Evolutionary conservation across 2,797 vertebrate genomes (phyloP), one percentile per base, ranked within the genome.

Genomic region (Chelon auratus): DNA sequence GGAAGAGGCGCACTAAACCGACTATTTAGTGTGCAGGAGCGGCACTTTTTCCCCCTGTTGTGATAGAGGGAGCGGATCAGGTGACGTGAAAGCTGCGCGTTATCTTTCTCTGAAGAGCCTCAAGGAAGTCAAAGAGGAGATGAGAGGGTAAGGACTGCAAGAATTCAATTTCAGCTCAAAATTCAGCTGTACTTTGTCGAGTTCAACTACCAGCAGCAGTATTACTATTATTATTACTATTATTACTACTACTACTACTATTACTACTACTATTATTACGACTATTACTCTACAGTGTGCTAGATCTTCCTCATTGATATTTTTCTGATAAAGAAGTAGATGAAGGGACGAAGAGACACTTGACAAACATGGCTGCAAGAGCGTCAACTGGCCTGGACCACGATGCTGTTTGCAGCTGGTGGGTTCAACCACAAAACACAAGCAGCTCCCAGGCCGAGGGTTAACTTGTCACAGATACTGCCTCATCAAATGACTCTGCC

Each of bases 181-280:
- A 90, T 90, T 78, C 64, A 75, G 62, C 79, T 91, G 20, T 57
- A 77, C 62, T 78, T 79, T 55, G 56, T 77, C 80, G 24, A 86
- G 18, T 69, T 64, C 33, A 68, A 68, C 78, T 68, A 74, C 63
- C 73, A 80, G 53, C 78, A 77, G 7, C 58, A 80, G 40, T 85
- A 85, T 58, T 76, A 87, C 57, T 77, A 79, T 39, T 80, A 87
- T 37, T 90, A 82, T 3, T 84, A 91, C 3, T 81, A 91, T 0
- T 90, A 91, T 0, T 92, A 86, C 6, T 81, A 90, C 5, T 87
- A 87, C 12, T 91, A 89, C 3, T 88, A 88, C 0, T 89, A 89
- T 20, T 89, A 91, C 2, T 88, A 92, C 6, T 83, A 90, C 20
- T 87, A 91, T 20, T 89, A 84, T n/a, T 33, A 80, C 50, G 77